A percentile compares a stretch with the other conserved stretches of the same genome.
Conservation (phyloP, 2,797 vertebrate genomes). For the Muscicapa comitata region DNA sequence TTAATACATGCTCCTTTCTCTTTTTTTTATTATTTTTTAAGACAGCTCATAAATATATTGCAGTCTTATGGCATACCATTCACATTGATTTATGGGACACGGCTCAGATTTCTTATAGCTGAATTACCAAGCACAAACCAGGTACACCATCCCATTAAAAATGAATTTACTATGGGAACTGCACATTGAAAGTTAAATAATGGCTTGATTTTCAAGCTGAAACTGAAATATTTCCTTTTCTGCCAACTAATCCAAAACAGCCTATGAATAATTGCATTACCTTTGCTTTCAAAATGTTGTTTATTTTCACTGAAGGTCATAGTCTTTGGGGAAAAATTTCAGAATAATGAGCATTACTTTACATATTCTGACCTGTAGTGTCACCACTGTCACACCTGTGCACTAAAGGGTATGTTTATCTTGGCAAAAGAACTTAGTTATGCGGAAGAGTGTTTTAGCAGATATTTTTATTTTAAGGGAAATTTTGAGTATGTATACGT, state of each 20-base stretch:
- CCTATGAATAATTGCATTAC: constrained; percentile 65
- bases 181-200: constrained; percentile 65
- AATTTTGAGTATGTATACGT: background rate
- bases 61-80: constrained; percentile 26
- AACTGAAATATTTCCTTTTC: constrained; percentile 71
- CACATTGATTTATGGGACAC: constrained; percentile 44
- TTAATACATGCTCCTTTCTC: background rate
- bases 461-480: background rate
- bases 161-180: constrained; percentile 63
- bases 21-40: background rate
- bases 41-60: constrained; percentile 30
- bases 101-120: constrained; percentile 41
- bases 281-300: constrained; percentile 59
- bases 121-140: constrained; percentile 41
- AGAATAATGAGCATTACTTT: constrained; percentile 68
- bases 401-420: background rate
- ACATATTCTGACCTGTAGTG: constrained; percentile 40
- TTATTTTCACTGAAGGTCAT: constrained; percentile 59
- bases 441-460: background rate
- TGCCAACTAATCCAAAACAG: constrained; percentile 32
- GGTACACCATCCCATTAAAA: constrained; percentile 53
- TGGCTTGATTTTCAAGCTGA: constrained; percentile 63
- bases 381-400: constrained; percentile 45
- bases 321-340: constrained; percentile 58
- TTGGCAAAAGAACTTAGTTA: background rate